These are phyloP conservation scores for Eupithecia dodoneata DNA, from an alignment of 2,888 invertebrate species.

Conservation along the genomic window DNA sequence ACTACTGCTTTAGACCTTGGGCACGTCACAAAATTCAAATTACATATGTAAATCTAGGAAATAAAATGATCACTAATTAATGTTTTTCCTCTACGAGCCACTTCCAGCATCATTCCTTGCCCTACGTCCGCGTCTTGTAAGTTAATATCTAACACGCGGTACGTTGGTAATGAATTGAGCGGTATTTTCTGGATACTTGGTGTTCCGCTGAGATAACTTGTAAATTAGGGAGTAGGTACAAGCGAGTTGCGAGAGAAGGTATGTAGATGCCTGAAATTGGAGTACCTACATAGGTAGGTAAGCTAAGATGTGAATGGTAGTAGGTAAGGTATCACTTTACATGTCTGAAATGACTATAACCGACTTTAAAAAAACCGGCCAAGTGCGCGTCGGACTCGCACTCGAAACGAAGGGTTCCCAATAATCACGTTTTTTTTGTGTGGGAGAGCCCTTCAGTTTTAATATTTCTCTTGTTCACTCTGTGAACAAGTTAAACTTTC, in stretches of 20 bases:
- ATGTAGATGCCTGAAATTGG: neutral
- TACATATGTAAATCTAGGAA: too few relatives aligned
- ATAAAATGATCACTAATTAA: neutral
- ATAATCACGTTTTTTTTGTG: too few relatives aligned
- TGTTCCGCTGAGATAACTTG: slow-evolving; percentile 36
- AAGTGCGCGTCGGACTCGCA: too few relatives aligned
- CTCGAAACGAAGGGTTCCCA: too few relatives aligned
- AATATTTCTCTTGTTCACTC: too few relatives aligned
- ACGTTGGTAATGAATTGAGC: slow-evolving; percentile 74
- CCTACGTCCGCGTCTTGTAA: slow-evolving; percentile 55
- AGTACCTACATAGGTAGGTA: neutral
- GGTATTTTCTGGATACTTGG: slow-evolving; percentile 57
- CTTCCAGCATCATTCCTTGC: slow-evolving; percentile 23
- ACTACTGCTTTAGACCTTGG: too few relatives aligned
- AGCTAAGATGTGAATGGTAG: neutral
- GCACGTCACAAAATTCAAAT: too few relatives aligned
- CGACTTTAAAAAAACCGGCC: too few relatives aligned
- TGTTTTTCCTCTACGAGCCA: neutral
- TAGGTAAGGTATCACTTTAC: neutral
- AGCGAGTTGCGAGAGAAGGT: neutral
- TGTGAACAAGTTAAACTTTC: too few relatives aligned
- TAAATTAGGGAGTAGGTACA: neutral
- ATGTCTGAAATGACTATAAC: neutral
- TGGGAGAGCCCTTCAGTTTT: too few relatives aligned
- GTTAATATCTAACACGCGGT: slow-evolving; percentile 72